A percentile compares a stretch with the other conserved stretches of the same genome.
Conservation (phyloP, 1,140 invertebrate species). For the Calephelis virginiensis region DNA sequence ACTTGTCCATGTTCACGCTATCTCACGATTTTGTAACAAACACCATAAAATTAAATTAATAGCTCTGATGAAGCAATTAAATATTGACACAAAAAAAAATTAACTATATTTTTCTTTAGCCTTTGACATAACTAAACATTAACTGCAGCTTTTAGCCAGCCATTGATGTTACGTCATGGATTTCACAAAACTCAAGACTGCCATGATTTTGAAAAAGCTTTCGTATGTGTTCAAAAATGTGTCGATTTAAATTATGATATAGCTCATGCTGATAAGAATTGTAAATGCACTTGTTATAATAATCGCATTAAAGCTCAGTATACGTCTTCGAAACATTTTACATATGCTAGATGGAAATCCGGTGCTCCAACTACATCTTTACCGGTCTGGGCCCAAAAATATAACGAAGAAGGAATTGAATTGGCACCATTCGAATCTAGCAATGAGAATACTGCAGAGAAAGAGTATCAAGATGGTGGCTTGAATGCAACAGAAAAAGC, state of each 20-base stretch:
- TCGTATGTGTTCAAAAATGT: slow-evolving; percentile 58
- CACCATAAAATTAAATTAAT: too few relatives aligned
- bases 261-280: slow-evolving; percentile 53
- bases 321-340: slow-evolving; percentile 23
- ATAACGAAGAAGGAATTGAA: slow-evolving; percentile 10
- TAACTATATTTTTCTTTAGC: too few relatives aligned
- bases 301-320: slow-evolving; percentile 48
- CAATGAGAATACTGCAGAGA: slow-evolving; percentile 1
- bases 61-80: too few relatives aligned
- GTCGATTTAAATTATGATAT: slow-evolving; percentile 48
- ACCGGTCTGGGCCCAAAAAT: slow-evolving; percentile 43
- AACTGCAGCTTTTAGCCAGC: not conserved
- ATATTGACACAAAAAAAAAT: too few relatives aligned
- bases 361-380: slow-evolving; percentile 47
- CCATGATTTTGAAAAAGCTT: slow-evolving; percentile 48
- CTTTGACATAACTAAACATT: too few relatives aligned
- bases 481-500: slow-evolving; percentile 5
- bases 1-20: too few relatives aligned
- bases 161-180: slow-evolving; percentile 47
- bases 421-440: not conserved
- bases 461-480: not conserved
- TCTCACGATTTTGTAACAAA: too few relatives aligned
- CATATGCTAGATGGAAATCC: slow-evolving; percentile 37
- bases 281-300: slow-evolving; percentile 52
- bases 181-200: slow-evolving; percentile 52